These are phyloP conservation scores for Tanaodytes sp. DNA, from an alignment of 2,888 invertebrate genomes.

Conservation along the genomic window DNA sequence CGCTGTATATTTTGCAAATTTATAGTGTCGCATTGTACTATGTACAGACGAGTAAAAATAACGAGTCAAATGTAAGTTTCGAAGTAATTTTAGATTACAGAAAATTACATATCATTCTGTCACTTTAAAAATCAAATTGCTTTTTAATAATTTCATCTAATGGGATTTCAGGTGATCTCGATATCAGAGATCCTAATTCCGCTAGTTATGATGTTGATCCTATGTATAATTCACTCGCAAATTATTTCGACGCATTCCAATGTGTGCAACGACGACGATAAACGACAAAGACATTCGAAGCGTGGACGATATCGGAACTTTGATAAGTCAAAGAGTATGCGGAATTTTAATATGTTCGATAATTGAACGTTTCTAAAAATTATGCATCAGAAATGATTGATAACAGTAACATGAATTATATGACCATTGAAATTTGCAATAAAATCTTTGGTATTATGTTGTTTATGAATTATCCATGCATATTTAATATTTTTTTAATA, in stretches of 20 bases:
- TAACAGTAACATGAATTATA: no score
- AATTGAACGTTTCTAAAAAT: no score
- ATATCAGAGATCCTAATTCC: constrained; percentile 83
- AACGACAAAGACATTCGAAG: constrained; percentile 63
- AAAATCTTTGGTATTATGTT: background rate
- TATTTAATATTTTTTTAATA: constrained; percentile 5
- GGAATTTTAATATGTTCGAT: constrained; percentile 62
- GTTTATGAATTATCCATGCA: background rate
- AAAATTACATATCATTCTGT: no score
- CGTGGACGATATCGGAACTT: constrained; percentile 63
- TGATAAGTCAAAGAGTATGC: constrained; percentile 64
- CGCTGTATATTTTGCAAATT: constrained; percentile 85
- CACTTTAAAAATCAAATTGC: no score
- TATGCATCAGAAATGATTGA: no score
- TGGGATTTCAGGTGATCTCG: constrained; percentile 74
- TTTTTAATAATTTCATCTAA: no score
- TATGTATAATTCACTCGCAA: constrained; percentile 86
- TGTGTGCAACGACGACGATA: constrained; percentile 56
- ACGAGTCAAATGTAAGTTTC: constrained; percentile 75
- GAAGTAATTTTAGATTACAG: no score
- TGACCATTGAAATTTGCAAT: no score
- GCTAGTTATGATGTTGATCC: constrained; percentile 80
- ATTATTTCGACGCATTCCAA: constrained; percentile 81
- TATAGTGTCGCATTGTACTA: constrained; percentile 78
- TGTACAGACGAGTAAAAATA: constrained; percentile 62